These are phyloP conservation scores for Aleiodes alternator DNA, from an alignment of 2,888 invertebrate species.

Conservation along the genomic window DNA sequence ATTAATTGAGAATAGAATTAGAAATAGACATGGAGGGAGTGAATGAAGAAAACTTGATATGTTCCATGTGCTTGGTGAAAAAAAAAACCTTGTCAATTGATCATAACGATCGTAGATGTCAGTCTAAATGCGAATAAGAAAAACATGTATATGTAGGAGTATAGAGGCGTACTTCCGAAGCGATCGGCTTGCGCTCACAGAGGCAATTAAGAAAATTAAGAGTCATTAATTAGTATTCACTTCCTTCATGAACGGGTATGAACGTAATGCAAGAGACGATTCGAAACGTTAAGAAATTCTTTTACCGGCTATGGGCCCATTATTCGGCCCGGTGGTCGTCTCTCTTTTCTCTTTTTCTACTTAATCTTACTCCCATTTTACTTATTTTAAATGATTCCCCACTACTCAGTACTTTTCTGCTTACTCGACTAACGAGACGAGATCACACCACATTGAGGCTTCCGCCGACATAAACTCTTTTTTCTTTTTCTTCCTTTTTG, in stretches of 20 bases:
- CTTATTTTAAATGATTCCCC: conserved; percentile 22
- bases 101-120: conserved; percentile 12
- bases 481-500: conserved; percentile 45
- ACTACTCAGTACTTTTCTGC: conserved; percentile 46
- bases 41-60: conserved; percentile 4
- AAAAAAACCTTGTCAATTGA: conserved; percentile 19
- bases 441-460: conserved; percentile 53
- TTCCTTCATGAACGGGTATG: conserved; percentile 62
- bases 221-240: conserved; percentile 74
- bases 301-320: conserved; percentile 65
- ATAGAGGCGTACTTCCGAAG: conserved; percentile 58
- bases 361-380: conserved; percentile 28
- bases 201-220: conserved; percentile 74
- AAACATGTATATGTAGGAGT: conserved; percentile 48
- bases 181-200: conserved; percentile 63
- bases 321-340: conserved; percentile 63
- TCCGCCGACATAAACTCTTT: conserved; percentile 47
- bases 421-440: conserved; percentile 55
- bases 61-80: neutral
- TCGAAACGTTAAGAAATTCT: conserved; percentile 34
- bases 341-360: conserved; percentile 6
- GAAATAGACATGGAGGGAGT: neutral
- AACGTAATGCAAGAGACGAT: conserved; percentile 25
- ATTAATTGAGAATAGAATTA: conserved; percentile 3
- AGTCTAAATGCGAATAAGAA: conserved; percentile 23